Base-by-base conservation (phyloP, 2,888 invertebrate species). In the Tipula confusa region DNA sequence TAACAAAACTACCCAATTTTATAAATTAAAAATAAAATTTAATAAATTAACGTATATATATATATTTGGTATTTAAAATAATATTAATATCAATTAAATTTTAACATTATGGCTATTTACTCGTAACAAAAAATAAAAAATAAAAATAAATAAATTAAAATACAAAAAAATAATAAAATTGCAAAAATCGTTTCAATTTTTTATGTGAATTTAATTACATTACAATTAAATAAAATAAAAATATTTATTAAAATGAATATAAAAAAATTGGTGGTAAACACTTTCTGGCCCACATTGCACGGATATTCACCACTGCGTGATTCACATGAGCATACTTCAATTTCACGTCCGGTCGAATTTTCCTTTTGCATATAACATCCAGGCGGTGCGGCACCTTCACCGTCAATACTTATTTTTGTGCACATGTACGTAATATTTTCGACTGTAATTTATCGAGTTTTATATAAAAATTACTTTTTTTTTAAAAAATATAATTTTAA, bases 341-440 rank as follows among this genome's bases (percentile, higher is more conserved):
- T 88, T 83, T 90, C 88, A 86, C 90, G 89, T 15, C 91, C 91
- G 83, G 88, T 88, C 6, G 87, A 84, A 31, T 87, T 87, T 48
- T 80, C 38, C 24, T 92, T 91, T 84, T 93, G 91, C 82, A 89
- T 90, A 87, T 91, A 93, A 86, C 94, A 94, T 1, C 93, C 93
- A 83, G 88, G 90, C 3, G 90, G 91, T 83, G 91, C 90, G 0
- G 90, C 88, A 0, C 89, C 87, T 83, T 91, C 91, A 4, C 87
- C 87, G 7, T 88, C 87, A 84, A 91, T 89, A 43, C 92, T 89
- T 0, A 92, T 93, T 87, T 92, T 92, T 81, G 93, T 92, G 87
- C 94, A 94, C 92, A 94, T 92, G 86, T 93, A 93, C 0, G 94
- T 94, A 1, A 93, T 91, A 87, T 94, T 94, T 87, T 92, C 91